A percentile compares a stretch with the other conserved stretches of the same genome.
phyloP scores from a whole-genome alignment of 2,797 vertebrate species.

The Cossypha heuglini region DNA sequence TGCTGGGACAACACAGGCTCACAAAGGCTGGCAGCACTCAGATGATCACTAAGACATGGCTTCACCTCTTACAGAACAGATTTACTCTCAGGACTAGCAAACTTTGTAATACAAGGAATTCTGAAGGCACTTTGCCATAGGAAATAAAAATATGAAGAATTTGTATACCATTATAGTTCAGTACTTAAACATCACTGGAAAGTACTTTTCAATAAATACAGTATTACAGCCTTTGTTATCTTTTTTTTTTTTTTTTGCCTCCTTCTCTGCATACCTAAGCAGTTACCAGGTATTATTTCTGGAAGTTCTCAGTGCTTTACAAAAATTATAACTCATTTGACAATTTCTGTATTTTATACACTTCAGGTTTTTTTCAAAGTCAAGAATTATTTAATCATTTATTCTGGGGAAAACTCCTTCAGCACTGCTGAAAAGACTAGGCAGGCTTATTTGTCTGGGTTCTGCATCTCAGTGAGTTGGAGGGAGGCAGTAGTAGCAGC shows the following conservation, averaged over 20 bases:
- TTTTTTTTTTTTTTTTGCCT: accelerated
- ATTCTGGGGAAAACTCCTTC: not conserved
- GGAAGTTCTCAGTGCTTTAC: not conserved
- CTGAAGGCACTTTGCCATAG: not conserved
- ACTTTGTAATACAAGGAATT: not conserved
- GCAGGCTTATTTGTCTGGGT: not conserved
- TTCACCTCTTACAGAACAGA: not conserved
- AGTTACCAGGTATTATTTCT: not conserved
- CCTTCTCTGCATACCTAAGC: not conserved
- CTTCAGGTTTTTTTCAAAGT: not conserved
- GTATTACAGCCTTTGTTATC: not conserved
- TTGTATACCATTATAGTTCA: not conserved
- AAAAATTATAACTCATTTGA: not conserved
- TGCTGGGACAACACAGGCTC: not conserved
- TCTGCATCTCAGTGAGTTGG: not conserved
- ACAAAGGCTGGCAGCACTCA: not conserved
- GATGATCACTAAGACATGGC: not conserved
- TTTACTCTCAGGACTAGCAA: not conserved
- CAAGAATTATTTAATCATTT: not conserved
- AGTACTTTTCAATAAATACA: not conserved
- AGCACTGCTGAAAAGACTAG: not conserved
- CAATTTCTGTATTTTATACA: not conserved
- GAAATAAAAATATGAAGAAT: not conserved
- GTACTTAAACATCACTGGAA: not conserved
- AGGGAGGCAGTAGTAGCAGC: not conserved